Percentiles rank a stretch among this genome's conserved stretches.
Evolutionary conservation across 92 coral and sea anemone genomes (phyloP).

Genomic region (Epizoanthus ramosus): DNA sequence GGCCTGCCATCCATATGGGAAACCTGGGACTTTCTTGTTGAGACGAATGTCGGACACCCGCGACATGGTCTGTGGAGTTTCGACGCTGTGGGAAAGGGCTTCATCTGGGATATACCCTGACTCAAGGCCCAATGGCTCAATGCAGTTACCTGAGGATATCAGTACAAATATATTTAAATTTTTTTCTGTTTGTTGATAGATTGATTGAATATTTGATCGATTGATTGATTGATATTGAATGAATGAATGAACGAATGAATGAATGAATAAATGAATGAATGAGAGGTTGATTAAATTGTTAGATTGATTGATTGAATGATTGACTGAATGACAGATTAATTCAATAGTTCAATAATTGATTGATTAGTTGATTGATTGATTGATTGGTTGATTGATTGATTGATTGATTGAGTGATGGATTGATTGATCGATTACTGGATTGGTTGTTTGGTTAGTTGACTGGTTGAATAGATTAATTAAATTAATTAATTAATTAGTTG

Average conservation of each 20-base stretch:
- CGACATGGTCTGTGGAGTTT: conserved; percentile 14
- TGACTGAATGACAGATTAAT: no score
- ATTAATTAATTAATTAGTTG: no score
- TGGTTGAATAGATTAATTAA: no score
- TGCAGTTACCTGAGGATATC: conserved; percentile 59
- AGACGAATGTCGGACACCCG: conserved; percentile 72
- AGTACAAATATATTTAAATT: no score
- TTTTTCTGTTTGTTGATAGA: no score
- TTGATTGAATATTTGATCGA: no score
- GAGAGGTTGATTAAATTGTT: no score
- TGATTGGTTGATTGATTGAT: neutral
- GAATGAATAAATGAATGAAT: no score
- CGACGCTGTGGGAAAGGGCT: conserved; percentile 72
- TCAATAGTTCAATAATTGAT: neutral
- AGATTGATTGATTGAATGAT: no score
- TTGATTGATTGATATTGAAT: conserved; percentile 1
- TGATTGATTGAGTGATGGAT: neutral
- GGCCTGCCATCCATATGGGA: conserved; percentile 81
- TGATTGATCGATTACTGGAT: no score
- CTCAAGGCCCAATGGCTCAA: conserved; percentile 84
- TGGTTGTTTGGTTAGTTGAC: neutral
- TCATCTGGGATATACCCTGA: conserved; percentile 84
- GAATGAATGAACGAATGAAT: neutral
- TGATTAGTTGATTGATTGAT: neutral
- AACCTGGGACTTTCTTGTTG: conserved; percentile 46